Evolutionary conservation across 2,797 vertebrate species (phyloP), one percentile per base, ranked within the genome.

Genomic region (Peromyscus eremicus): DNA sequence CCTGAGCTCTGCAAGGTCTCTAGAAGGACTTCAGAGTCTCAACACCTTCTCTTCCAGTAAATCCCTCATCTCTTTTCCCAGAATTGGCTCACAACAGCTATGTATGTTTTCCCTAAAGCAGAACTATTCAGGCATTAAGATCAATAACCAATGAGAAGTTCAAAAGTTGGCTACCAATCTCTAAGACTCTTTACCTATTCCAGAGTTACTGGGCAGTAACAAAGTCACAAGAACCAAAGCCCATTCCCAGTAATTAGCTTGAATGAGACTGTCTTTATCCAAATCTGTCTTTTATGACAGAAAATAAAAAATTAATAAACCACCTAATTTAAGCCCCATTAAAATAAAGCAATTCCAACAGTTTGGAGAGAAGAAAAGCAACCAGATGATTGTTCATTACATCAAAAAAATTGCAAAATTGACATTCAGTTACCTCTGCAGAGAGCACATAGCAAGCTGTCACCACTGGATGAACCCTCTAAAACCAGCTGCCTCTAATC

Each of bases 91-190:
- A 43, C 68, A 81, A 96, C 32, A 84, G 34, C 13, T 73, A 66
- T 88, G 71, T 27, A 49, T 9, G 49, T 80, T 76, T 92, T 91
- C 62, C 89, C 37, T 80, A 84, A 89, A 96, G 89, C 37, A 86
- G 40, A 90, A 66, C 14, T 91, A 43, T 66, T 19, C 73, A 88
- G 34, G 27, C 95, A 89, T 80, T 68, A 76, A 92, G 27, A 84
- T 87, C 80, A 73, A n/a, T 91, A 73, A 43, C 25, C 79, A 57
- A 2, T 55, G 4, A 27, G 73, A 88, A 82, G 3, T 11, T 64
- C 89, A 73, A 96, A 95, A 83, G 17, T 91, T 10, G 40, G 0
- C 57, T 89, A 84, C 60, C 13, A 68, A 34, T 66, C 46, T 70
- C 68, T 81, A 83, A 89, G 93, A 92, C 23, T 23, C 82, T 83